A percentile compares a stretch with the other conserved stretches of the same genome.
Evolutionary conservation across 2,888 invertebrate species (phyloP).

Genomic region (Ferrisia virgata): DNA sequence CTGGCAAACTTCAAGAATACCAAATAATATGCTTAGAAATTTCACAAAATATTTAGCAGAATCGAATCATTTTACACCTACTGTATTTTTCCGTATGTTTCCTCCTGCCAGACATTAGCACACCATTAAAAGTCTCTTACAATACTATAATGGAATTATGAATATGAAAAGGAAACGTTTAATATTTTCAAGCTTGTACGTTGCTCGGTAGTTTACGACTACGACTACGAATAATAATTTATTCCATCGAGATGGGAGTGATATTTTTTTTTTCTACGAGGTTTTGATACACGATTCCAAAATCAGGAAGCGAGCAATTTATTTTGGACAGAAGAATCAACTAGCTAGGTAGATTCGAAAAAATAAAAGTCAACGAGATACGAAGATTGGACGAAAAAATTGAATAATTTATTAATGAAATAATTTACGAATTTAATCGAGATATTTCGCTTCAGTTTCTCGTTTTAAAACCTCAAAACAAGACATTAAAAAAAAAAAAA

Average conservation of each 20-base stretch:
- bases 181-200: not conserved
- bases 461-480: not conserved
- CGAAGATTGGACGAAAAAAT: not conserved
- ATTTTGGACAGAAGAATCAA: not conserved
- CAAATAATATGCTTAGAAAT: not conserved
- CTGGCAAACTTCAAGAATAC: not conserved
- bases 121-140: not conserved
- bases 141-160: not conserved
- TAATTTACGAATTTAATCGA: not conserved
- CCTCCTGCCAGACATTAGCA: not conserved
- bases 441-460: not conserved
- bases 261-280: not conserved
- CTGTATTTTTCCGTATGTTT: not conserved
- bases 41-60: not conserved
- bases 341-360: constrained; percentile 9
- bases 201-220: not conserved
- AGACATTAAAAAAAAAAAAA: too few relatives aligned
- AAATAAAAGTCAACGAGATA: not conserved
- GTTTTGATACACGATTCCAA: not conserved
- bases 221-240: not conserved
- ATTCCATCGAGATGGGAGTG: not conserved
- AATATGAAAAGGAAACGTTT: not conserved
- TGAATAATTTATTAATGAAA: not conserved
- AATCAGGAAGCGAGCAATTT: not conserved
- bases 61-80: not conserved